These are phyloP conservation scores for Tragelaphus eurycerus DNA, from an alignment of 2,797 vertebrate genomes.

Conservation along the genomic window DNA sequence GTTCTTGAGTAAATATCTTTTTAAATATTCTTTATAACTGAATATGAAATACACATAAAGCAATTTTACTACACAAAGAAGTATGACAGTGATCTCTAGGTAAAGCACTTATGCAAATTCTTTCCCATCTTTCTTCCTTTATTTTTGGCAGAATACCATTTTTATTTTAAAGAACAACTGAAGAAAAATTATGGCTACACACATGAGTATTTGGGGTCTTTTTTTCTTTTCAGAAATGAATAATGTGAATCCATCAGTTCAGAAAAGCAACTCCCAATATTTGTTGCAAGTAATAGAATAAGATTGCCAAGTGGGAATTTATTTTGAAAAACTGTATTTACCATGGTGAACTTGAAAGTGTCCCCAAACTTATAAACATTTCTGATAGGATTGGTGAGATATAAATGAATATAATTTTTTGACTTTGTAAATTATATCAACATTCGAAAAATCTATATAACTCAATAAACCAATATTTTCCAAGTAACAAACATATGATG, in stretches of 20 bases:
- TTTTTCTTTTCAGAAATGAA: not conserved
- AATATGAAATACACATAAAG: not conserved
- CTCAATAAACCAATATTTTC: not conserved
- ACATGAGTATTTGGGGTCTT: not conserved
- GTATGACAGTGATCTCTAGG: not conserved
- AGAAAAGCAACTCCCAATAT: not conserved
- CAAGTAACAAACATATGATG: not conserved
- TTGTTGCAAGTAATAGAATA: slow-evolving; percentile 11
- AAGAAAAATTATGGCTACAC: not conserved
- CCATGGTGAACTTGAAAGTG: not conserved
- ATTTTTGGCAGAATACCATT: not conserved
- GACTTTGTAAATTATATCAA: not conserved
- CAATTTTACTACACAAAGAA: too few relatives aligned
- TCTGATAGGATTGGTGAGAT: not conserved
- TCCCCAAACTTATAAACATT: not conserved
- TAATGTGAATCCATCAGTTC: not conserved
- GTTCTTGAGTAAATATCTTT: not conserved
- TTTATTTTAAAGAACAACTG: not conserved
- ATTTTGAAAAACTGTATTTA: not conserved
- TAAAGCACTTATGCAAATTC: not conserved
- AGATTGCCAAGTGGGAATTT: not conserved
- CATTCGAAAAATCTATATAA: not conserved
- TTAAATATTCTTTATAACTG: not conserved
- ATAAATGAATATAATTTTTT: not conserved
- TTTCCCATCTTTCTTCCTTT: not conserved